Evolutionary conservation across 2,113 vertebrate species (phyloP), one percentile per base, ranked within the genome.

Genomic region (Grammomys dolichurus): DNA sequence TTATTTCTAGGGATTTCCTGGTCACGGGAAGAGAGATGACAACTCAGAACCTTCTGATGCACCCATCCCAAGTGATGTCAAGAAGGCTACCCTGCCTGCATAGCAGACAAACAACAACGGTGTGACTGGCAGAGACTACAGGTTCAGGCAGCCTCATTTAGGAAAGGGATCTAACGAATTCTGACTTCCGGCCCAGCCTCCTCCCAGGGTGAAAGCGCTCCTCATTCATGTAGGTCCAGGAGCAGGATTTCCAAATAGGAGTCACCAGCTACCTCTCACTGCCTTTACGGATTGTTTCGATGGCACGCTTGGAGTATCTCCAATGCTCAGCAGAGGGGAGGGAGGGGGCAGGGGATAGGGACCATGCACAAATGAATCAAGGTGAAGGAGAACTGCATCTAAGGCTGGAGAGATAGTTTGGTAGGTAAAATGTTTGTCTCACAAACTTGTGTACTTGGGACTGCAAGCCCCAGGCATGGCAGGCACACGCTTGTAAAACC

Each of bases 11-110:
- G 46, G 31, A 40, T 56, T 36, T 22, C 89, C 76, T 22, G n/a
- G n/a, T 28, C 54, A 2, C 10, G 0, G 6, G 2, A 7, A 7
- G 2, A 20, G 58, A n/a, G 22, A 17, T 28, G 63, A 7, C 13
- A 80, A 46, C 19, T 16, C 2, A 6, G 54, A 58, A 40, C 51
- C 3, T 7, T 19, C 43, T 5, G 40, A 3, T 0, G n/a, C 2
- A 3, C 36, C 6, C 0, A 0, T 20, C 60, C 69, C 70, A 78
- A 10, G 1, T 5, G 40, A 60, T 72, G 60, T 1, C 6, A 33
- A 12, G 4, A 22, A 58, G 10, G 20, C 0, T 4, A 51, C 2
- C 4, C 1, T 67, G 33, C 33, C 51, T 22, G 36, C 77, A 33
- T 43, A 65, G 4, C 58, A 46, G 56, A 60, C 22, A 72, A 40